Evolutionary conservation across 1,140 invertebrate species (phyloP), one percentile per base, ranked within the genome.

Genomic region (Cherax quadricarinatus): DNA sequence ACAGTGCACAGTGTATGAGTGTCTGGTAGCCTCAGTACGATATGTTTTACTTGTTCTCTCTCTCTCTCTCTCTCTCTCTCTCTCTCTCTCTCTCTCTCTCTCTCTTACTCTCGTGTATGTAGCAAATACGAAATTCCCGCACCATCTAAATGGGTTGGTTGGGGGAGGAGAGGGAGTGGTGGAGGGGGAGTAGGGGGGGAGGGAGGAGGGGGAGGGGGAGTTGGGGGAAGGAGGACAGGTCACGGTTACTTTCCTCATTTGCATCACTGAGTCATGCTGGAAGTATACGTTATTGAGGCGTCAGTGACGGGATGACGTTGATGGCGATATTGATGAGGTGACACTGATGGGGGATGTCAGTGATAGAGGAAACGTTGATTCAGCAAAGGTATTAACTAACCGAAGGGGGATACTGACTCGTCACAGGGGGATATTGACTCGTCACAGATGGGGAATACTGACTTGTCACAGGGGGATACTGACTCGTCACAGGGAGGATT

Each of bases 21-120:
- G 30, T 41, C 30, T 41, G 30, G 30, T 18, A 84, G 62, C 66
- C 53, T 73, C 48, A 81, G 84, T 57, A 90, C 53, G 81, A 81
- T 86, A 78, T 91, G 78, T 85, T 91, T 91, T 14, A 60, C n/a
- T 1, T 41, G 30, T 41, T 41, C 57, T 81, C 79, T 88, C 21
- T 60, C 73, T 49, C 81, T 57, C 62, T 18, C 82, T 83, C 51
- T 81, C 83, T 53, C 53, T 24, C n/a, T 30, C 18, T 75, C 62
- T 85, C 53, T 81, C 79, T 88, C 21, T 60, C 73, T 49, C 81
- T 57, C 62, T 18, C 82, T 83, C 51, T 81, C 83, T 53, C 57
- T 81, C 79, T 88, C 21, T 60, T 88, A 79, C 62, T 89, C 60
- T 73, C 75, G 78, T 62, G 81, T 30, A 81, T 24, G 73, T n/a